Percentiles rank a stretch among this genome's conserved stretches.
Conservation (phyloP, 2,797 vertebrate species). For the Columba guinea region DNA sequence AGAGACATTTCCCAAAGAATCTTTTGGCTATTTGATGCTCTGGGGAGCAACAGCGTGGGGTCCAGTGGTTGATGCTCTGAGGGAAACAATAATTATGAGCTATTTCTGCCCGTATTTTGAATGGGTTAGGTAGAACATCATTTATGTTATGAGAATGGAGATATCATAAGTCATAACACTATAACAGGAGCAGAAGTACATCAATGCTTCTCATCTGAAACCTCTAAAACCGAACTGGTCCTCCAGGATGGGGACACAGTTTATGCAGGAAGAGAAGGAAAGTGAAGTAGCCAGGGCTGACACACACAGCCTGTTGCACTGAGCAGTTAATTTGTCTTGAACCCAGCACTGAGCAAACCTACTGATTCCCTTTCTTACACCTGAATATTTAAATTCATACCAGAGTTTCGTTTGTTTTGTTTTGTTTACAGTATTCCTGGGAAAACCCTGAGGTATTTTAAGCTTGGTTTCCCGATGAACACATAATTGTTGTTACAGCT, state of each 20-base stretch:
- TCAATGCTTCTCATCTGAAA: neutral
- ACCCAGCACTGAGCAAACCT: neutral
- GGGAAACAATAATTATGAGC: neutral
- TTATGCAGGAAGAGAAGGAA: neutral
- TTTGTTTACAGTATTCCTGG: neutral
- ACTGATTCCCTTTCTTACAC: neutral
- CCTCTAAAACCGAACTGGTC: neutral
- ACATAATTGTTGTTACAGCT: neutral
- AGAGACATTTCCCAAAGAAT: neutral
- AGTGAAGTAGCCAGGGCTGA: neutral
- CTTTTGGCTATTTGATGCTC: neutral
- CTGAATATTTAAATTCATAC: neutral
- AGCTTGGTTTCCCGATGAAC: neutral
- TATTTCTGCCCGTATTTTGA: neutral
- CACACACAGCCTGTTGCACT: neutral
- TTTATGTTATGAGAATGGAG: neutral
- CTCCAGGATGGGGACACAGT: neutral
- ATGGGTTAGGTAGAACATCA: neutral
- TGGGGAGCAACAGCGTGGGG: neutral
- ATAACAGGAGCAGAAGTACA: neutral
- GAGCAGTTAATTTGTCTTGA: neutral
- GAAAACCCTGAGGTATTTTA: neutral
- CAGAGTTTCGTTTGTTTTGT: neutral
- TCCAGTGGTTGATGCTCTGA: neutral
- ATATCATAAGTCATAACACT: neutral